These are phyloP conservation scores for Adelphocoris suturalis DNA, from an alignment of 2,888 invertebrate genomes.

Conservation along the genomic window DNA sequence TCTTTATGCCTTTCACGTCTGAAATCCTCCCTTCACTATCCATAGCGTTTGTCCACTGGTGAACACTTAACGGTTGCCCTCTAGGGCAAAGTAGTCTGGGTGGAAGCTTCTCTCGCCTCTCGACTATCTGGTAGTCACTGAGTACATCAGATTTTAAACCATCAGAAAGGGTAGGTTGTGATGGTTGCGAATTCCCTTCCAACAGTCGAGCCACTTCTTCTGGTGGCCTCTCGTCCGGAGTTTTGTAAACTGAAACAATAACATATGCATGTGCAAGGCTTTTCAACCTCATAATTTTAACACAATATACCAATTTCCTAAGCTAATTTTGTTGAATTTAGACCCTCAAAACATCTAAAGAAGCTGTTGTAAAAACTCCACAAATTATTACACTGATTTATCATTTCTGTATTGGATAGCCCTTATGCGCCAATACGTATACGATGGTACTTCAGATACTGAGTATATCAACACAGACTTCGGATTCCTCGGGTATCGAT, in stretches of 20 bases:
- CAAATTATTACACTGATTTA: no score
- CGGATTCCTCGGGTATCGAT: no score
- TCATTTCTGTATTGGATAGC: no score
- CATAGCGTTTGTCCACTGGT: conserved; percentile 90
- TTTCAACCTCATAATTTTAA: no score
- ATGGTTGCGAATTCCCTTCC: conserved; percentile 59
- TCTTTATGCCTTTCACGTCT: conserved; percentile 88
- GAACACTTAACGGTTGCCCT: conserved; percentile 86
- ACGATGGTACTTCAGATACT: no score
- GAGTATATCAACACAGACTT: no score
- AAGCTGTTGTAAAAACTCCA: no score
- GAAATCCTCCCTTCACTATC: conserved; percentile 89
- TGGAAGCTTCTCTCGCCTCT: conserved; percentile 79
- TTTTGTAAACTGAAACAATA: conserved; percentile 75
- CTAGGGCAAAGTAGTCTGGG: conserved; percentile 85
- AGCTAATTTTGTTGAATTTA: no score
- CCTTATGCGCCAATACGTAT: no score
- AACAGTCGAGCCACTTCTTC: conserved; percentile 75
- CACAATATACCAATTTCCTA: no score
- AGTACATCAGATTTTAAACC: conserved; percentile 56
- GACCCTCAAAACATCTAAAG: no score
- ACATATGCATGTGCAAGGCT: background rate
- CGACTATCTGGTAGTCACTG: conserved; percentile 84
- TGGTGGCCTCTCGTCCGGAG: conserved; percentile 76
- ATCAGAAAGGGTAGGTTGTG: conserved; percentile 49